phyloP scores from a whole-genome alignment of 2,888 invertebrate species.

The Pollenia amentaria region DNA sequence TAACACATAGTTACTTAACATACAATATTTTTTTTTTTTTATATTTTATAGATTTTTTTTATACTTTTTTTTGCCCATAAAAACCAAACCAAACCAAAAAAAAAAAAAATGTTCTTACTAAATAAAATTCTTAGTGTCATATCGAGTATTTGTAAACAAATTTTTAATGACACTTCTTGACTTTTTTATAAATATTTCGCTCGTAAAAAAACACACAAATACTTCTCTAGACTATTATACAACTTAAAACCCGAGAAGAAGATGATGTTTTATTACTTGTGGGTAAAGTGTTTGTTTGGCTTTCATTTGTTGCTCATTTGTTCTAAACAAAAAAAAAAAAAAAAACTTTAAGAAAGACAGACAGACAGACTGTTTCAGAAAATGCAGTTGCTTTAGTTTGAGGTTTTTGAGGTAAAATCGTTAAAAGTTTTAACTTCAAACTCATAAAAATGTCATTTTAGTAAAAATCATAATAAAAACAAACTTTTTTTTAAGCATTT shows the following conservation, averaged over 20 bases:
- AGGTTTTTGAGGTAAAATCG: constrained; percentile 71
- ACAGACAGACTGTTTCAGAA: not conserved
- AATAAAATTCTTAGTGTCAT: constrained; percentile 68
- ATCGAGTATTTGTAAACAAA: constrained; percentile 73
- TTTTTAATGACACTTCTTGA: constrained; percentile 73
- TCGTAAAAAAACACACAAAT: constrained; percentile 43
- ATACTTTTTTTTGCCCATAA: constrained; percentile 58
- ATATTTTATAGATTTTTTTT: constrained; percentile 57
- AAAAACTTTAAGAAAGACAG: not conserved
- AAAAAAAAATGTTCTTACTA: constrained; percentile 26
- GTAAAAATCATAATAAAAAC: constrained; percentile 59
- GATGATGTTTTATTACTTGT: constrained; percentile 60
- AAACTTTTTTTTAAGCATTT: constrained; percentile 32
- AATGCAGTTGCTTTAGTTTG: constrained; percentile 67
- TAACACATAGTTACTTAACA: constrained; percentile 82
- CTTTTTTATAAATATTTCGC: constrained; percentile 47
- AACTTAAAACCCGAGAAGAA: constrained; percentile 10
- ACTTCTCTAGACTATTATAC: constrained; percentile 18
- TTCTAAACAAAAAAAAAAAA: constrained; percentile 21
- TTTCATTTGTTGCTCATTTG: constrained; percentile 71
- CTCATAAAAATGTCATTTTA: constrained; percentile 73
- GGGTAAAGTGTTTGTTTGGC: constrained; percentile 47
- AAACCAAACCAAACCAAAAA: constrained; percentile 28
- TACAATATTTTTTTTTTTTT: constrained; percentile 48
- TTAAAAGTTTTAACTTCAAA: constrained; percentile 52